Base-by-base conservation (phyloP, 2,797 vertebrate species). In the Brachyrhaphis roseni region DNA sequence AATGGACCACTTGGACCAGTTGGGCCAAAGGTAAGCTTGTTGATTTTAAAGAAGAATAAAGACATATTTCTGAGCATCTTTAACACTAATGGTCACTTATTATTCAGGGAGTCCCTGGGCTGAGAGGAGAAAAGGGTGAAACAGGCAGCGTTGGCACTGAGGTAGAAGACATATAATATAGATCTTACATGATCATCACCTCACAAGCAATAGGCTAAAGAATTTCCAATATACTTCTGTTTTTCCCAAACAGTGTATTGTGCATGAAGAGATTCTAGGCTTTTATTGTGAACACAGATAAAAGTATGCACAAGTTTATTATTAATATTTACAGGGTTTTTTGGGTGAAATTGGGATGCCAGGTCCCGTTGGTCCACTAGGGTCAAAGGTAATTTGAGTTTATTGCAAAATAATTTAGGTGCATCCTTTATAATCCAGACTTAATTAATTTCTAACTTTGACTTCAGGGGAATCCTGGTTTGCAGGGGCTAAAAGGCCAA, bases 71-170 rank as follows among this genome's bases (percentile, higher is more conserved):
- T 46, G 39, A 78, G 41, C 13, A 31, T 75, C 15, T 80, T 16
- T 11, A 43, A 83, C 26, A 47, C 31, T 34, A 1, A 78, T 83
- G 78, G 26, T 82, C 5, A 73, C 18, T 8, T 59, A 34, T 59
- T 59, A 82, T 73, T 28, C 78, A 96, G 96, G 95, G 95, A 46
- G 76, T 95, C 78, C 91, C 90, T 75, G 96, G 95, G 46, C 90
- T 96, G 72, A 80, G 81, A 77, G 94, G 93, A 84, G 55, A 83
- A 78, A 95, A 93, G 34, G 95, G 95, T 45, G 41, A 77, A 6
- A 15, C 31, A 68, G 91, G 91, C 77, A 49, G 5, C 34, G 57
- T 39, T 74, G 95, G 95, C 53, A 45, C 7, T 8, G 94, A 93
- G 94, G 96, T 96, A 89, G 84, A 83, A 28, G 2, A 43, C 5